phyloP scores from a whole-genome alignment of 2,797 vertebrate genomes.

The Melanotaenia maccullochi region DNA sequence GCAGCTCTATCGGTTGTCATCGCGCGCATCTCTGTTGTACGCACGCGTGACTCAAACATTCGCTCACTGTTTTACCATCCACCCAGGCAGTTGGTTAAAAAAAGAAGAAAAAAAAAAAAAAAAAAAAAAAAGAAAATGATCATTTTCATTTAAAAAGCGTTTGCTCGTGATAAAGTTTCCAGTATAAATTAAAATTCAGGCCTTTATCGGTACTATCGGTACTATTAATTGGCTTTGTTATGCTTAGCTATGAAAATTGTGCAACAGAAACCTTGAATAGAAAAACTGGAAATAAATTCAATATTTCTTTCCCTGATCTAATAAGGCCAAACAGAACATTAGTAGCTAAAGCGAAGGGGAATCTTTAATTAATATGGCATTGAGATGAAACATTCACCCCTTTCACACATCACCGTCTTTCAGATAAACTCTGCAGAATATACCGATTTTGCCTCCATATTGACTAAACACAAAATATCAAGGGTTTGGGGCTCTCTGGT shows the following conservation, averaged over 20 bases:
- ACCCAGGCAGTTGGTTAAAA: not conserved
- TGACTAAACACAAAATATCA: not conserved
- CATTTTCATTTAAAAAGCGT: not conserved
- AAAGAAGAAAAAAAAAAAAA: no score
- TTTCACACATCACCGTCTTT: not conserved
- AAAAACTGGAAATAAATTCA: not conserved
- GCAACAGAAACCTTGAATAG: not conserved
- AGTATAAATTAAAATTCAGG: not conserved
- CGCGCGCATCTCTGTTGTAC: not conserved
- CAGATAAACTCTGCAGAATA: not conserved
- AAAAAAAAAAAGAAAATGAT: not conserved
- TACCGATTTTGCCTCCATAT: not conserved
- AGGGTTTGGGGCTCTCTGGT: not conserved
- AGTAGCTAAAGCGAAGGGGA: not conserved
- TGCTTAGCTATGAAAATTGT: no score
- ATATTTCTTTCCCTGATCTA: not conserved
- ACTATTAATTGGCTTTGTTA: no score
- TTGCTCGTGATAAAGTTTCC: no score
- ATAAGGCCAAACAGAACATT: not conserved
- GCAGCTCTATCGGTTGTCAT: conserved; percentile 31
- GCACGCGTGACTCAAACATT: not conserved
- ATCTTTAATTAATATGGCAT: not conserved
- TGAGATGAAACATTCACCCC: not conserved
- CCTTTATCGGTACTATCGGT: no score
- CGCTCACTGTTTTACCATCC: not conserved